Evolutionary conservation across 2,888 invertebrate species (phyloP).

Genomic region (Nebria brevicollis): DNA sequence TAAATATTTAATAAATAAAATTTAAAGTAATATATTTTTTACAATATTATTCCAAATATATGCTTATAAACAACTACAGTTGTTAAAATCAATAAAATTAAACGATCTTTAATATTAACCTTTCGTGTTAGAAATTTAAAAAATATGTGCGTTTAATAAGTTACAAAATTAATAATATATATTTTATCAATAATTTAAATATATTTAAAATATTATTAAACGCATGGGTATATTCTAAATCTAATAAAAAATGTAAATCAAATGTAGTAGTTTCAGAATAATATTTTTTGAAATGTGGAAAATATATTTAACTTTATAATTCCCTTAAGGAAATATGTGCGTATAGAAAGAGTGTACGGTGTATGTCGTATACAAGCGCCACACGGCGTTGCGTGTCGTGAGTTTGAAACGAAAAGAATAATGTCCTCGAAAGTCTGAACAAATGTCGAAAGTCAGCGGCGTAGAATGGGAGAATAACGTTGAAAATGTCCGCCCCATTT

Average conservation of each 20-base stretch:
- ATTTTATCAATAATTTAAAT: no score
- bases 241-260: neutral
- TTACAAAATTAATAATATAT: no score
- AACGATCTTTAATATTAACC: no score
- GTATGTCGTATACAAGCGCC: neutral
- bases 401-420: constrained; percentile 4
- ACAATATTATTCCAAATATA: no score
- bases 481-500: constrained; percentile 15
- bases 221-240: no score
- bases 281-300: neutral
- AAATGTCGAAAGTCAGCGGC: constrained; percentile 17
- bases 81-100: no score
- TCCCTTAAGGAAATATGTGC: neutral
- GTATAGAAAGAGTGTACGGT: neutral
- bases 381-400: neutral
- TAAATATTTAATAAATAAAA: no score
- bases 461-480: constrained; percentile 5
- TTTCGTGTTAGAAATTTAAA: no score
- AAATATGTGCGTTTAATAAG: no score
- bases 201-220: no score
- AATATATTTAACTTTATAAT: neutral
- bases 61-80: no score
- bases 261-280: neutral
- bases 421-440: constrained; percentile 8
- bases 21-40: no score